Evolutionary conservation across 1,140 invertebrate genomes (phyloP), one percentile per base, ranked within the genome.

Genomic region (Mylabris phalerata): DNA sequence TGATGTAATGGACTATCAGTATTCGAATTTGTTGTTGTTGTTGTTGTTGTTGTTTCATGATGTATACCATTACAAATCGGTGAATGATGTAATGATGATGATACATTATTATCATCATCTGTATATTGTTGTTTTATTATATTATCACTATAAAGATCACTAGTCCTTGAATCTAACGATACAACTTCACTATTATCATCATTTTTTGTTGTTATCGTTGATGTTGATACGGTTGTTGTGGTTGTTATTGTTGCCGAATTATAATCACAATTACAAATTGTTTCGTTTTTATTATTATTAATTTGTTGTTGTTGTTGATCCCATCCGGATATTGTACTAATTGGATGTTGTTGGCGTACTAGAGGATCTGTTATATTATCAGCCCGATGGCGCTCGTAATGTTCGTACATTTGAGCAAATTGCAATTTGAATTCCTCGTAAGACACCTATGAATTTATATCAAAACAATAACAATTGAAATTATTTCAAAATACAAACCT

Each of bases 361-460:
- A 89, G 85, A 0, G 93, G 93, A 77, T 97, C 94, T 0, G 93
- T 93, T 50, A 97, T 92, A 69, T 97, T 93, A 71, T 97, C 93
- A 2, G 92, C 89, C 42, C 93, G 80, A 61, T 95, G 88, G 55
- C 92, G 83, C 68, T 97, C 94, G 74, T 97, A 98, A 70, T 96
- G 93, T 70, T 95, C 92, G 75, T 98, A 98, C 91, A 98, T 95
- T 77, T 95, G 91, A 54, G 92, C 90, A 75, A 95, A 95, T 71
- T 95, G 92, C 11, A 95, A 80, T 72, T 94, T 93, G 73, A 98
- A 98, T 76, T 98, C 94, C 80, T 98, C 94, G 73, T 96, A 97
- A 0, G 94, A 95, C 4, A 93, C 90, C 89, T 69, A 19, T 19
- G 19, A 19, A 19, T 19, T 19, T 19, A 19, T 19, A 19, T 19